phyloP scores from a whole-genome alignment of 2,888 invertebrate species.

The Drosophila helvetica region DNA sequence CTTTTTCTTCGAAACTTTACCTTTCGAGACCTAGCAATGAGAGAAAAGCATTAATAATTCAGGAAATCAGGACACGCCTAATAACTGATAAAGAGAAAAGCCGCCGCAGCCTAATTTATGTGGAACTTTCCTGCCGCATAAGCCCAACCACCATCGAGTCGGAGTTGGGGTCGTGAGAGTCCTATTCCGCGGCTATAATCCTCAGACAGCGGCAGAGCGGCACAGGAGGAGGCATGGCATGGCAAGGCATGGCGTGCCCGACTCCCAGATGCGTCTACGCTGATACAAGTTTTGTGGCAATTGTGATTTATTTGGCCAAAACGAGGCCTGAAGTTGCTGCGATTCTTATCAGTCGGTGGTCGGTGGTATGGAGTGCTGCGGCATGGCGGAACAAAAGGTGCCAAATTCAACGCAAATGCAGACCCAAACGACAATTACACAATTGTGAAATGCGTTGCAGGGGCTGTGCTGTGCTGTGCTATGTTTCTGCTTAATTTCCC shows the following conservation, averaged over 20 bases:
- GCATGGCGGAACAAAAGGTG: conserved; percentile 34
- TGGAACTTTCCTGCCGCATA: background rate
- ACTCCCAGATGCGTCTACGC: conserved; percentile 28
- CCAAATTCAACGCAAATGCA: conserved; percentile 39
- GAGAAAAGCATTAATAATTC: conserved; percentile 36
- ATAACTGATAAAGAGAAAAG: conserved; percentile 31
- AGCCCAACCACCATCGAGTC: background rate
- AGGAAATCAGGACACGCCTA: conserved; percentile 11
- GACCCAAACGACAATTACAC: conserved; percentile 58
- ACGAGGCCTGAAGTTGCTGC: background rate
- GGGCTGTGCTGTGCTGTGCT: conserved; percentile 20
- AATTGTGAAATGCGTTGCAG: conserved; percentile 71
- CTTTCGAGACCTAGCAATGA: conserved; percentile 1
- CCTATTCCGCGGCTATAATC: conserved; percentile 20
- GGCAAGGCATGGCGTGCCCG: conserved; percentile 8
- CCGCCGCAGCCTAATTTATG: conserved; percentile 39
- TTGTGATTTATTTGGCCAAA: conserved; percentile 46
- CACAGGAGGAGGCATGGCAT: background rate
- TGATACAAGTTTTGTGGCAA: conserved; percentile 38
- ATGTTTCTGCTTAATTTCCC: conserved; percentile 53
- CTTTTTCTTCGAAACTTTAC: background rate
- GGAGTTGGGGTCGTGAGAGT: conserved; percentile 1
- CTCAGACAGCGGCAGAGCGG: conserved; percentile 13
- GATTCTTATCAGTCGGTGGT: conserved; percentile 34
- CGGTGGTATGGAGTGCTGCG: background rate